Evolutionary conservation across 2,888 invertebrate species (phyloP).

Genomic region (Drosophila putrida): DNA sequence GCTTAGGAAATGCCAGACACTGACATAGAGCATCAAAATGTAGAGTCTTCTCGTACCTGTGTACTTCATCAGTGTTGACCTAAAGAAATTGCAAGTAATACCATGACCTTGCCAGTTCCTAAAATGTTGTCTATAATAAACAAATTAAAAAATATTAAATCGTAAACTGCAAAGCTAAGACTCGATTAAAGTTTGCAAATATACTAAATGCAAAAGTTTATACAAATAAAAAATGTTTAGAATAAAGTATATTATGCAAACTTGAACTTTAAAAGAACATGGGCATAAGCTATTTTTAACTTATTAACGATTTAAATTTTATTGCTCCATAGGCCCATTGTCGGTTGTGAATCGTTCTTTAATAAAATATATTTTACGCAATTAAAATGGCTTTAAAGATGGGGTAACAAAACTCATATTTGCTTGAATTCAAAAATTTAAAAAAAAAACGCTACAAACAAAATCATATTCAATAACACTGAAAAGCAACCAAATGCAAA

Average conservation of each 20-base stretch:
- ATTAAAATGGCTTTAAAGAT: constrained; percentile 1
- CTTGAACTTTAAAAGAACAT: neutral
- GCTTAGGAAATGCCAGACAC: constrained; percentile 29
- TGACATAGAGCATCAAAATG: constrained; percentile 17
- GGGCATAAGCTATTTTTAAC: too few relatives aligned
- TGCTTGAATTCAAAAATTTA: constrained; percentile 26
- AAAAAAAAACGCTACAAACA: constrained; percentile 44
- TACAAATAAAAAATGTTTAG: neutral
- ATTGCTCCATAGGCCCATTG: neutral
- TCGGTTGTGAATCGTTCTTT: neutral
- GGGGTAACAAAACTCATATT: constrained; percentile 49
- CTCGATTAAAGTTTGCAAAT: constrained; percentile 24
- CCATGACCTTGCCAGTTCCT: constrained; percentile 55
- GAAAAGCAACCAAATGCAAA: constrained; percentile 11
- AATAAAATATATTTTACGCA: neutral
- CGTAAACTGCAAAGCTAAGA: neutral
- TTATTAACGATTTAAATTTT: too few relatives aligned
- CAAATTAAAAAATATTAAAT: constrained; percentile 38
- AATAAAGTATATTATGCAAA: neutral
- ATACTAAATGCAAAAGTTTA: constrained; percentile 49
- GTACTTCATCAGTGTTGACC: constrained; percentile 36
- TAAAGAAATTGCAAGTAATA: constrained; percentile 72
- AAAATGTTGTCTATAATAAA: constrained; percentile 34
- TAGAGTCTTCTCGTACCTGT: neutral
- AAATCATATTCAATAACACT: constrained; percentile 54